Base-by-base conservation (phyloP, 2,888 invertebrate species). In the Drosophila bunnanda region DNA sequence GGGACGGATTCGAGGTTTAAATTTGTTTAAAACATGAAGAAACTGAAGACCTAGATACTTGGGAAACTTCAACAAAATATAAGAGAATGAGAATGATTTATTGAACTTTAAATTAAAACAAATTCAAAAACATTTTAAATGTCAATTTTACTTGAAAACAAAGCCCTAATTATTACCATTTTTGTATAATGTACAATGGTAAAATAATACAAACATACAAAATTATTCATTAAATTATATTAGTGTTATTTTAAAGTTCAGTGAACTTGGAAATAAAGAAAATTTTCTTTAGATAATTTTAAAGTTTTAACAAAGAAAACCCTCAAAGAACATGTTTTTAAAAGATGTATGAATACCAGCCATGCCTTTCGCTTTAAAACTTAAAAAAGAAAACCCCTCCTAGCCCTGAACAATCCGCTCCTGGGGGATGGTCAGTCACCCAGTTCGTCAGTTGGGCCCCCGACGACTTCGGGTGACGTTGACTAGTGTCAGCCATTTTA, bases 401-500 rank as follows among this genome's bases (percentile, higher is more conserved):
- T 15, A 10, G 10, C 17, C 12, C 13, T 12, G 4, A n/a, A 5
- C 8, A 64, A n/a, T 64, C 56, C 67, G 69, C 67, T 44, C 67
- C 67, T 68, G 67, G 2, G 28, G 30, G 30, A 28, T 57, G 70
- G 72, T 74, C 75, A 58, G 75, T 71, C 71, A 54, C 43, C 39
- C 77, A 56, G 57, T 81, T 56, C 52, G 79, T 76, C 70, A 62
- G 65, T 52, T 22, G 22, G 32, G 32, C 48, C 43, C 41, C 39
- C 30, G 55, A 52, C 50, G 22, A 52, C 44, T 69, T 69, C 75
- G 69, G 56, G 66, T 69, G 73, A 65, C 76, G 71, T 61, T 79
- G 74, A 66, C 66, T 75, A 66, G 67, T 80, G 83, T 83, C 89
- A 88, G 89, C 89, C 89, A 88, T 84, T 84, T 84, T 84, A 84